Base-by-base conservation (phyloP, 2,888 invertebrate genomes). In the Aethes cnicana region DNA sequence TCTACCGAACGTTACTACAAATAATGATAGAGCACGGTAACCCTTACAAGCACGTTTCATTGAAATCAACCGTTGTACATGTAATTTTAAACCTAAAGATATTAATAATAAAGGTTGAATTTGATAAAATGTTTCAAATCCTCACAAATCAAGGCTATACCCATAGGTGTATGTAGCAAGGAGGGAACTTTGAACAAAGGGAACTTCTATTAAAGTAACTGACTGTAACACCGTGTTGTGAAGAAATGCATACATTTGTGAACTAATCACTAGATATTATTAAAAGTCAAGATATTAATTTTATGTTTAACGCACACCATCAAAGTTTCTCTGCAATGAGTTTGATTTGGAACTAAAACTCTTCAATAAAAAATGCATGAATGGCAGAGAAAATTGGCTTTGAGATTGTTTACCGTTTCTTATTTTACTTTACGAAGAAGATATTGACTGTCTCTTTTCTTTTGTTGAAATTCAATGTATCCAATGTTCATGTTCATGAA, bases 171-270 rank as follows among this genome's bases (percentile, higher is more conserved):
- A 33, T 32, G 63, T 57, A 58, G 63, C 56, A 42, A 64, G 65
- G 57, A 61, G 59, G 21, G 41, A 58, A 57, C 55, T 56, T 53
- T 58, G 65, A 72, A 73, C 72, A 73, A 73, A 72, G 69, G 57
- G 58, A 66, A 56, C 57, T 36, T 43, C 61, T 59, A 69, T 64
- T 67, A 64, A 64, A 55, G 44, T 11, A 52, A 21, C 25, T 46
- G 33, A 21, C 48, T 57, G 47, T 70, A 57, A 71, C 71, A 73
- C 74, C 67, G 68, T 30, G n/a, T 23, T 9, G 11, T 62, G 12
- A 18, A 16, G 25, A 30, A 35, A 46, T 16, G 2, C 16, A 3
- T 8, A 1, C 1, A 32, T 16, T n/a, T n/a, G n/a, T n/a, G n/a
- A n/a, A n/a, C n/a, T n/a, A n/a, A n/a, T n/a, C n/a, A n/a, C n/a